Evolutionary conservation across 2,888 invertebrate genomes (phyloP).

Genomic region (Diplazon laetatorius): DNA sequence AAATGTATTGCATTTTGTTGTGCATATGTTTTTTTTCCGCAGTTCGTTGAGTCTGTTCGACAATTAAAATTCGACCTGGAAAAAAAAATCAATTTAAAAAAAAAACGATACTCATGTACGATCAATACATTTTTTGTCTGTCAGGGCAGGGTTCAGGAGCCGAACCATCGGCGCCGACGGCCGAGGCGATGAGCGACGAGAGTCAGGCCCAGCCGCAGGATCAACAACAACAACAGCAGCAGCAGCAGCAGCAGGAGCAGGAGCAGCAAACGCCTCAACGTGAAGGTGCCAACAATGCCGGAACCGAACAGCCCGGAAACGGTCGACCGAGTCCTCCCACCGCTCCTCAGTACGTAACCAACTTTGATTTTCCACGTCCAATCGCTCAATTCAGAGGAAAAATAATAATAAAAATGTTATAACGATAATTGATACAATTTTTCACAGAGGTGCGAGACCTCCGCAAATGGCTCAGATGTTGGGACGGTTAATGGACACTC

Average conservation of each 20-base stretch:
- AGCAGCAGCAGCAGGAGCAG: constrained; percentile 62
- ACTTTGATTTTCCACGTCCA: not conserved
- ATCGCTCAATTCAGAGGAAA: no score
- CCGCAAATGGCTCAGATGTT: constrained; percentile 85
- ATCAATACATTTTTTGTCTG: not conserved
- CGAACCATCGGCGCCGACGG: constrained; percentile 44
- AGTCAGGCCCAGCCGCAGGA: constrained; percentile 61
- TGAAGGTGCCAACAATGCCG: constrained; percentile 49
- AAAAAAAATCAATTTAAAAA: not conserved
- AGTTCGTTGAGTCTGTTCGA: no score
- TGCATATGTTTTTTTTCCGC: no score
- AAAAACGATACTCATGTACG: no score
- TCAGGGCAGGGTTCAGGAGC: constrained; percentile 11
- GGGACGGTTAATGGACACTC: constrained; percentile 83
- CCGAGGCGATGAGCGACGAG: constrained; percentile 62
- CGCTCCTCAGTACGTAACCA: constrained; percentile 45
- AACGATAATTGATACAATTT: constrained; percentile 14
- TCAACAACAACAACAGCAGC: constrained; percentile 60
- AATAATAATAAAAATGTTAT: no score
- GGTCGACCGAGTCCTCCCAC: constrained; percentile 16
- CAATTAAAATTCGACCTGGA: no score
- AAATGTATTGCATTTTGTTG: no score
- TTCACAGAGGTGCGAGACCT: constrained; percentile 80
- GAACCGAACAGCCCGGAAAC: constrained; percentile 41
- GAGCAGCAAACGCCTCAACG: constrained; percentile 62